Evolutionary conservation across 2,888 invertebrate species (phyloP).

Genomic region (Apamea sordens): DNA sequence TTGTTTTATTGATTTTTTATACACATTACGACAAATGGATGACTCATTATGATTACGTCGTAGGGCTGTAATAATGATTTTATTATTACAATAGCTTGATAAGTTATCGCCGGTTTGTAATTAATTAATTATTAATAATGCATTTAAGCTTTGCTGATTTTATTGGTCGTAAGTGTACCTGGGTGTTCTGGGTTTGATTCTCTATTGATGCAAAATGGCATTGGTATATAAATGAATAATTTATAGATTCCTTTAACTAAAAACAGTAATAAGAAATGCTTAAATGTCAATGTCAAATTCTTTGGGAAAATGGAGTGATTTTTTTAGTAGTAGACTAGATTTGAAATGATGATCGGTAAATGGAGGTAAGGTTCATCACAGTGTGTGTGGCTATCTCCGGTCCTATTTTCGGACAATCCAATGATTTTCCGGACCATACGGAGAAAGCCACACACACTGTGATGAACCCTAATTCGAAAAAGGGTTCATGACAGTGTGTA

Average conservation of each 20-base stretch:
- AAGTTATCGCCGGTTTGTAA: conserved; percentile 21
- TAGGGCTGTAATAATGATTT: conserved; percentile 1
- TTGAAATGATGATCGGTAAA: not conserved
- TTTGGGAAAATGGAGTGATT: not conserved
- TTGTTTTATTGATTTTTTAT: conserved; percentile 45
- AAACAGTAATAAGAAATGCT: conserved; percentile 6
- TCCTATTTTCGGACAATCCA: too few relatives aligned
- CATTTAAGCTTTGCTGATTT: not conserved
- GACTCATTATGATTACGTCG: conserved; percentile 43
- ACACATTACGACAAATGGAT: conserved; percentile 21
- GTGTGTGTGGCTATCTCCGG: too few relatives aligned
- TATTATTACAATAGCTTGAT: conserved; percentile 22
- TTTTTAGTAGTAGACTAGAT: not conserved
- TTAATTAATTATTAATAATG: conserved; percentile 19
- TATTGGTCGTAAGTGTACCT: not conserved
- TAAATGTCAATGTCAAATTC: conserved; percentile 36
- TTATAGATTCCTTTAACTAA: not conserved
- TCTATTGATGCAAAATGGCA: not conserved
- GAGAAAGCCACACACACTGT: too few relatives aligned
- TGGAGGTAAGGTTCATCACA: too few relatives aligned
- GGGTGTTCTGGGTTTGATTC: not conserved
- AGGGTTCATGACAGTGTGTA: too few relatives aligned
- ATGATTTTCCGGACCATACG: too few relatives aligned
- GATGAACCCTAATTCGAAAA: too few relatives aligned
- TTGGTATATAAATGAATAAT: conserved; percentile 4